Evolutionary conservation across 2,797 vertebrate species (phyloP).

Genomic region (Megaceryle alcyon): DNA sequence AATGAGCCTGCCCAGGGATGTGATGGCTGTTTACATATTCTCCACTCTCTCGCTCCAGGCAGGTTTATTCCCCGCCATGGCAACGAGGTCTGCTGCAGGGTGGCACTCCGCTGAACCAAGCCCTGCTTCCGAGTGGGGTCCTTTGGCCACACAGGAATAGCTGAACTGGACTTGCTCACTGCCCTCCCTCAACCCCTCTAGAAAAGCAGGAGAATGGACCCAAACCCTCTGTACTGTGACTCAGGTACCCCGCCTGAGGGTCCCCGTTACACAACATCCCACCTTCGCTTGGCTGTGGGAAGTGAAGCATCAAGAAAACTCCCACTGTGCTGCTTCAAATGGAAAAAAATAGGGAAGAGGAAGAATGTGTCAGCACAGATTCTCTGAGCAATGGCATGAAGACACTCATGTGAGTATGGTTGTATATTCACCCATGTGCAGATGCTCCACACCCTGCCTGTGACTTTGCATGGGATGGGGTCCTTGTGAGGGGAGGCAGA

Average conservation of each 20-base stretch:
- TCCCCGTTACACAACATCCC: neutral
- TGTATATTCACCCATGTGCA: accelerated
- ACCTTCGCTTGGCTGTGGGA: neutral
- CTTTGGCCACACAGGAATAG: accelerated
- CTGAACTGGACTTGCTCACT: accelerated
- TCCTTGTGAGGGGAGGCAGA: neutral
- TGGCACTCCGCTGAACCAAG: neutral
- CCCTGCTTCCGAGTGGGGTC: accelerated
- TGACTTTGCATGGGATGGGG: accelerated
- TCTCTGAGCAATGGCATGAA: neutral
- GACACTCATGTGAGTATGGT: neutral
- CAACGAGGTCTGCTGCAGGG: neutral
- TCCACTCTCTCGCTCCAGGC: neutral
- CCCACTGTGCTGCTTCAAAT: neutral
- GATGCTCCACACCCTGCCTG: neutral
- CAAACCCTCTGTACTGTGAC: accelerated
- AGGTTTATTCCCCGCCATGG: constrained; percentile 29
- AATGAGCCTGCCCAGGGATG: neutral
- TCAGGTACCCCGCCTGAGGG: neutral
- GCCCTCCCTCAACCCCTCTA: neutral
- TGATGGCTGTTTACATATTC: neutral
- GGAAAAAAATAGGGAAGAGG: neutral
- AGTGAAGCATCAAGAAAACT: constrained; percentile 8
- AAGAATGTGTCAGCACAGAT: neutral
- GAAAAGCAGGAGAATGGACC: neutral